These are phyloP conservation scores for Thelaira solivaga DNA, from an alignment of 2,888 invertebrate genomes.

Conservation along the genomic window DNA sequence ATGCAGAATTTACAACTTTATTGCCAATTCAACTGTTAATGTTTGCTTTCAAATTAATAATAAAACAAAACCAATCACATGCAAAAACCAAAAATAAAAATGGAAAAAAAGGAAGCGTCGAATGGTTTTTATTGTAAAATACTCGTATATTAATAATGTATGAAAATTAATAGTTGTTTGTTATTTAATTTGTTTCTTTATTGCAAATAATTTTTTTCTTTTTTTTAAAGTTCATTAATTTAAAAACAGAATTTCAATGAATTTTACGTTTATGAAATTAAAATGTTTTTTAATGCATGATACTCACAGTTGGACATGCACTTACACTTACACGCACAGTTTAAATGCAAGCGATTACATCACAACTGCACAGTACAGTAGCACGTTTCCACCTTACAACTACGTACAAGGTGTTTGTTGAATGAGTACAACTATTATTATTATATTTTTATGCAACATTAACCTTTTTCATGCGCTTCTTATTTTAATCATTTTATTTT, in stretches of 20 bases:
- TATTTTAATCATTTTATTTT: slow-evolving; percentile 36
- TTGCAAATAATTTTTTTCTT: background rate
- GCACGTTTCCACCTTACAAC: slow-evolving; percentile 28
- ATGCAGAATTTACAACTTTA: background rate
- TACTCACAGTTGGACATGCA: background rate
- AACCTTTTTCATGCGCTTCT: slow-evolving; percentile 41
- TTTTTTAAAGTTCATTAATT: slow-evolving; percentile 52
- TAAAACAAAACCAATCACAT: no score
- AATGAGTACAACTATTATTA: slow-evolving; percentile 1
- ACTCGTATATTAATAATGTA: slow-evolving; percentile 30
- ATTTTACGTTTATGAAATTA: slow-evolving; percentile 24
- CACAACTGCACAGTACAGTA: slow-evolving; percentile 23
- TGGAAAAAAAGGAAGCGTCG: background rate
- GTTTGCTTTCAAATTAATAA: slow-evolving; percentile 33
- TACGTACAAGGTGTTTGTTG: slow-evolving; percentile 5
- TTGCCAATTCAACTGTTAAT: slow-evolving; percentile 8
- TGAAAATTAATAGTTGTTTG: slow-evolving; percentile 45
- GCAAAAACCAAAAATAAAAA: background rate
- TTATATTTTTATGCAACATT: slow-evolving; percentile 61
- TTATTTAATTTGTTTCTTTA: slow-evolving; percentile 13
- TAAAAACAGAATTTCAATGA: slow-evolving; percentile 47
- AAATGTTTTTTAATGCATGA: slow-evolving; percentile 32
- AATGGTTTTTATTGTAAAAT: slow-evolving; percentile 18
- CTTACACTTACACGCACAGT: background rate
- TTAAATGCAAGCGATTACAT: background rate